Conservation (phyloP, 2,797 vertebrate genomes). For the Phataginus tricuspis region DNA sequence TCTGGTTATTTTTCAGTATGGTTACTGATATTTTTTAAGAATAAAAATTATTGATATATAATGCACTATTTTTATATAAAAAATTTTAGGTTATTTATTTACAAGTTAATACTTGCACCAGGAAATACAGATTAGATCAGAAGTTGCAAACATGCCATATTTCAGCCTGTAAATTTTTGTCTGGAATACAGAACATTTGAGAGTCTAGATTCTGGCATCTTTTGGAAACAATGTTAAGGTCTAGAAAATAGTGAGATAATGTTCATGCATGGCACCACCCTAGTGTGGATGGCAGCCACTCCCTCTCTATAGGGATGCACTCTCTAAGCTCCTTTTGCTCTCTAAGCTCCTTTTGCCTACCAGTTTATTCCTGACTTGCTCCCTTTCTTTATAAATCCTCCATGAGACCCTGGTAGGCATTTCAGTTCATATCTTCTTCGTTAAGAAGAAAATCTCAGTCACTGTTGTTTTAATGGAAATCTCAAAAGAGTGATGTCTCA, state of each 20-base stretch:
- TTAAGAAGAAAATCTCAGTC: conserved; percentile 8
- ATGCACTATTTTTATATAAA: not conserved
- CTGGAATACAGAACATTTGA: not conserved
- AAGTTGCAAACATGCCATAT: not conserved
- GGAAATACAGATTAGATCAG: not conserved
- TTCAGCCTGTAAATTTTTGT: not conserved
- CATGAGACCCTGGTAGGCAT: not conserved
- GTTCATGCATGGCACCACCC: accelerated
- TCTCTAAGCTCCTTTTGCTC: not conserved
- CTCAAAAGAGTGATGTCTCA: not conserved
- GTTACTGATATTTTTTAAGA: not conserved
- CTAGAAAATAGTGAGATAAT: accelerated
- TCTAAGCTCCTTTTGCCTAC: not conserved
- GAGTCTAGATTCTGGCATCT: not conserved
- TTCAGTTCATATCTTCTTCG: not conserved
- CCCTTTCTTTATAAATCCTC: not conserved
- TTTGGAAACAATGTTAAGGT: not conserved
- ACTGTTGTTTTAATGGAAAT: not conserved
- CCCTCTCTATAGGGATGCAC: not conserved
- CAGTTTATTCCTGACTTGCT: not conserved
- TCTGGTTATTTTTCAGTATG: not conserved
- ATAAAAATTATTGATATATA: conserved; percentile 1
- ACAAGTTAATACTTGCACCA: not conserved
- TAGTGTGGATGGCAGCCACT: accelerated
- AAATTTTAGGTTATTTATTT: not conserved